Percentiles rank a stretch among this genome's conserved stretches.
phyloP scores from a whole-genome alignment of 2,113 vertebrate genomes.

The Taurulus bubalis region DNA sequence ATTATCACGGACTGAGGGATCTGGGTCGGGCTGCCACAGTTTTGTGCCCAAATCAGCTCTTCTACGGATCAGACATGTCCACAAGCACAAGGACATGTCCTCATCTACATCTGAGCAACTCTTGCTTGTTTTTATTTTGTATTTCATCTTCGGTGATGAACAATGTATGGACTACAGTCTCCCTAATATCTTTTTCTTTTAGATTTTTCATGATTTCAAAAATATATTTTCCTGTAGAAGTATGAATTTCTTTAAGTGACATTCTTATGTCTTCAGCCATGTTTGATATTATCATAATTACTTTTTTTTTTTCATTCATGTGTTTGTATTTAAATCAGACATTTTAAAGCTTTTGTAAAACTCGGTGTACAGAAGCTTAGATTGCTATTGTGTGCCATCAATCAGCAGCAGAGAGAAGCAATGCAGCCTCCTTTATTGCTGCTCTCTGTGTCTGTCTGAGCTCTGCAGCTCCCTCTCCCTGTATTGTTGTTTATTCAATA shows the following conservation, averaged over 20 bases:
- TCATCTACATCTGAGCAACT: background rate
- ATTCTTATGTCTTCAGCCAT: background rate
- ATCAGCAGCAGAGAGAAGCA: background rate
- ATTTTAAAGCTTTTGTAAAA: background rate
- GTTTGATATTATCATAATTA: background rate
- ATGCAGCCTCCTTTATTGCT: background rate
- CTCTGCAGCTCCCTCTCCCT: slow-evolving; percentile 23
- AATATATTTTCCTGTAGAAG: background rate
- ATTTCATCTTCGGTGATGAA: background rate
- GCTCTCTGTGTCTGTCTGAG: slow-evolving; percentile 21
- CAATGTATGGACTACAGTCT: background rate
- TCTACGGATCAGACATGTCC: slow-evolving; percentile 15
- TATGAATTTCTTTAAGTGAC: background rate
- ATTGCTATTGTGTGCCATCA: slow-evolving; percentile 1
- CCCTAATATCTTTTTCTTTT: background rate
- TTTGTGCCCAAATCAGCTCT: slow-evolving; percentile 40
- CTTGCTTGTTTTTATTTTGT: background rate
- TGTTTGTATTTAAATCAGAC: slow-evolving; percentile 17
- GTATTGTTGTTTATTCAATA: slow-evolving; percentile 47
- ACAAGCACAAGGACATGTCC: background rate
- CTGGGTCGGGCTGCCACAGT: slow-evolving; percentile 14
- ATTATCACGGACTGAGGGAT: slow-evolving; percentile 16
- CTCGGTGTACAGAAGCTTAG: background rate
- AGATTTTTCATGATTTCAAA: background rate
- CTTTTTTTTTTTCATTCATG: background rate